Percentiles rank a stretch among this genome's conserved stretches.
Conservation (phyloP, 1,140 invertebrate species). For the Drosophila subobscura region DNA sequence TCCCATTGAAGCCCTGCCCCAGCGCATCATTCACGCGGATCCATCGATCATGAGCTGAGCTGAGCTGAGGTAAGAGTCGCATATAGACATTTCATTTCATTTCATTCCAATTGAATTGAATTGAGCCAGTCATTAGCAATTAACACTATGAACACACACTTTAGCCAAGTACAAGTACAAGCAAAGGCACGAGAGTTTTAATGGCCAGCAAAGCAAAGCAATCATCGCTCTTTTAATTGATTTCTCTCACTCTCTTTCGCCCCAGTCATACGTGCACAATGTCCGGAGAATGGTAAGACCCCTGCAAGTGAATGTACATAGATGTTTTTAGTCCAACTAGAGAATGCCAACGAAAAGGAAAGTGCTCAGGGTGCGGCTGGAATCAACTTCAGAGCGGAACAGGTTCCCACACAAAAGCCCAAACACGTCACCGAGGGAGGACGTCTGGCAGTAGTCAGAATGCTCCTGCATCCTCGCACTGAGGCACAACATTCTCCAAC, state of each 20-base stretch:
- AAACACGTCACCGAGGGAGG: too few relatives aligned
- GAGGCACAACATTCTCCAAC: too few relatives aligned
- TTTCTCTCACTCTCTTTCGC: too few relatives aligned
- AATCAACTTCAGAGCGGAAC: background rate
- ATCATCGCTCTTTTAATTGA: too few relatives aligned
- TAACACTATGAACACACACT: slow-evolving; percentile 54
- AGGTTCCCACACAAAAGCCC: too few relatives aligned
- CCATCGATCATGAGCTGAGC: slow-evolving; percentile 2
- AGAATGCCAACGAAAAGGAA: background rate
- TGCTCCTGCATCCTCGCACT: too few relatives aligned
- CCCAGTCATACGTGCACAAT: too few relatives aligned
- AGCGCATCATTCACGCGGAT: slow-evolving; percentile 1
- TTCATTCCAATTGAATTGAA: slow-evolving; percentile 15
- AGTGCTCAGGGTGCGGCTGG: slow-evolving; percentile 4
- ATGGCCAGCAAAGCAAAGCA: slow-evolving; percentile 18
- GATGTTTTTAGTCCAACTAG: too few relatives aligned
- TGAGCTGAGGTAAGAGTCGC: slow-evolving; percentile 34
- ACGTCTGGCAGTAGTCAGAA: too few relatives aligned
- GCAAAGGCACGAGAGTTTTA: slow-evolving; percentile 24
- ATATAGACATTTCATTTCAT: slow-evolving; percentile 44
- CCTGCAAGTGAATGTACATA: too few relatives aligned
- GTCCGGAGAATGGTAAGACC: too few relatives aligned
- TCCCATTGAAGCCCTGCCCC: slow-evolving; percentile 7
- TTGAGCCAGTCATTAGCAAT: slow-evolving; percentile 52
- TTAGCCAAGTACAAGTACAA: slow-evolving; percentile 1